Evolutionary conservation across 2,888 invertebrate species (phyloP).

Genomic region (Coelinius sp.): DNA sequence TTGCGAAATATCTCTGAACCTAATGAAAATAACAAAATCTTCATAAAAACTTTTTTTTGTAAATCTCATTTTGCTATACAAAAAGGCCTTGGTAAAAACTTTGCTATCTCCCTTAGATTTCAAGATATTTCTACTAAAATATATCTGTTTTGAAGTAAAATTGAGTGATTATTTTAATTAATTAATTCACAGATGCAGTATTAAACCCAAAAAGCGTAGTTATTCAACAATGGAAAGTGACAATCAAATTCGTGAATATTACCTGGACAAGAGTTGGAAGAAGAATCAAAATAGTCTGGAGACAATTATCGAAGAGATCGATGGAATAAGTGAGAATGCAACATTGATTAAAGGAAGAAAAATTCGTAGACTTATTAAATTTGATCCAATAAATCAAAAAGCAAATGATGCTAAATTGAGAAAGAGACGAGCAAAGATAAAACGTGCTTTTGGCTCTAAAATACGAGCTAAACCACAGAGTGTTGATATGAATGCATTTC

Average conservation of each 20-base stretch:
- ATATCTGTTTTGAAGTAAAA: too few species aligned
- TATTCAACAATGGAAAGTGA: slow-evolving; percentile 58
- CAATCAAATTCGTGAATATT: slow-evolving; percentile 72
- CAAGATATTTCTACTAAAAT: too few species aligned
- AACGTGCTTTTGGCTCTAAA: slow-evolving; percentile 73
- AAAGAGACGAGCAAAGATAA: slow-evolving; percentile 75
- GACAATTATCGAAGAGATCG: slow-evolving; percentile 77
- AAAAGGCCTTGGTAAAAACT: too few species aligned
- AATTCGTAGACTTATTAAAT: slow-evolving; percentile 75
- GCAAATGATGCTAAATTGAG: slow-evolving; percentile 73
- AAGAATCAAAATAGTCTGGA: slow-evolving; percentile 73
- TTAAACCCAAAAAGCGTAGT: slow-evolving; percentile 60
- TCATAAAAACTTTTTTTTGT: too few species aligned
- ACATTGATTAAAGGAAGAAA: slow-evolving; percentile 73
- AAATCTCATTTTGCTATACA: too few species aligned
- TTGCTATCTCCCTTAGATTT: too few species aligned
- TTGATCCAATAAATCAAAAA: slow-evolving; percentile 67
- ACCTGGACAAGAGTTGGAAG: slow-evolving; percentile 75
- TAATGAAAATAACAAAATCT: too few species aligned
- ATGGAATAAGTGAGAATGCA: slow-evolving; percentile 68
- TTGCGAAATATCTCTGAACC: too few species aligned
- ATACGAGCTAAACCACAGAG: slow-evolving; percentile 72
- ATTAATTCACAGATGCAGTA: slow-evolving; percentile 56
- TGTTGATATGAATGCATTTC: slow-evolving; percentile 74
- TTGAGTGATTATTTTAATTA: slow-evolving; percentile 2